Evolutionary conservation across 1,140 invertebrate species (phyloP).

Genomic region (Cyclina sinensis): DNA sequence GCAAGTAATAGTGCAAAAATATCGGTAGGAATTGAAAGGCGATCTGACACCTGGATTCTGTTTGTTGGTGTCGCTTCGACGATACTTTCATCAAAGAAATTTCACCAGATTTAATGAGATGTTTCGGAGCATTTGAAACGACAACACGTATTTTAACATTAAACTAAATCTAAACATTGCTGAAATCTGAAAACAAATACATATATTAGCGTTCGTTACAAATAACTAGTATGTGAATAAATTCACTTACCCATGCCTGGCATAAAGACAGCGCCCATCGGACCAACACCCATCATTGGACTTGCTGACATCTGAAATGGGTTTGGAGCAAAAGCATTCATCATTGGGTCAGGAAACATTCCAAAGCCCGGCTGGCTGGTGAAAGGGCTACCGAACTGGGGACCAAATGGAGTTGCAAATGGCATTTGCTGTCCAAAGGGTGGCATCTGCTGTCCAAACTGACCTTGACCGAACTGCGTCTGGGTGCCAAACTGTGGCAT

Average conservation of each 20-base stretch:
- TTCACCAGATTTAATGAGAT: too few relatives aligned
- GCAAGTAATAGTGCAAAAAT: too few relatives aligned
- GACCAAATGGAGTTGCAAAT: slow-evolving; percentile 18
- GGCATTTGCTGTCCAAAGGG: slow-evolving; percentile 25
- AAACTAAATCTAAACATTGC: too few relatives aligned
- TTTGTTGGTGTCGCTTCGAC: too few relatives aligned
- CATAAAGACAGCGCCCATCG: slow-evolving; percentile 15
- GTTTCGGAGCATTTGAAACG: too few relatives aligned
- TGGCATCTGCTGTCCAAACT: not conserved
- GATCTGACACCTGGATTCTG: too few relatives aligned
- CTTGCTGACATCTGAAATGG: slow-evolving; percentile 4
- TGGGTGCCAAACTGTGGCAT: not conserved
- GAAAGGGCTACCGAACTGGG: slow-evolving; percentile 24
- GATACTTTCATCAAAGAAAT: too few relatives aligned
- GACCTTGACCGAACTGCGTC: slow-evolving; percentile 15
- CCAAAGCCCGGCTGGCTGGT: slow-evolving; percentile 33
- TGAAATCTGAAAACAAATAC: too few relatives aligned
- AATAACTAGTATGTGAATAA: not conserved
- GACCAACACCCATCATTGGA: slow-evolving; percentile 24
- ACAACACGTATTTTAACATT: too few relatives aligned
- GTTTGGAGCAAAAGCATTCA: slow-evolving; percentile 38
- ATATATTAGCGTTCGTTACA: too few relatives aligned
- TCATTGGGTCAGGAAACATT: slow-evolving; percentile 11
- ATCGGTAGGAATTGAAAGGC: too few relatives aligned
- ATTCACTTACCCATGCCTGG: slow-evolving; percentile 22